Percentiles rank a stretch among this genome's conserved stretches.
phyloP scores from a whole-genome alignment of 2,797 vertebrate genomes.

The Rhinophrynus dorsalis region DNA sequence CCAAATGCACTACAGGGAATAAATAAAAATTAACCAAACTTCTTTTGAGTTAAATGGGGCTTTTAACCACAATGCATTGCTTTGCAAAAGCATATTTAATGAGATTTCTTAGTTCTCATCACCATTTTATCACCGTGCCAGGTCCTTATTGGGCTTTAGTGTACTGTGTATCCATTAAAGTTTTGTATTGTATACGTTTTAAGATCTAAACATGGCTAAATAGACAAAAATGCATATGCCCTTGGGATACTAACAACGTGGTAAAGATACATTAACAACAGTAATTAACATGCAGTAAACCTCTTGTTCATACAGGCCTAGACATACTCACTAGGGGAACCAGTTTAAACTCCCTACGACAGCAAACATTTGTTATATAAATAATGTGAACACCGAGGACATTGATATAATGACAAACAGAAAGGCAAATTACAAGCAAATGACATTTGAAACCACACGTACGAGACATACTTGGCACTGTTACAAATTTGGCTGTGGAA shows the following conservation, averaged over 20 bases:
- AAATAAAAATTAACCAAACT: no score
- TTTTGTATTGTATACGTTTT: no score
- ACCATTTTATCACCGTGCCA: no score
- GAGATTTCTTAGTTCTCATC: no score
- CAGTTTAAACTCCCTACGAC: slow-evolving; percentile 27
- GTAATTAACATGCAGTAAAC: slow-evolving; percentile 46
- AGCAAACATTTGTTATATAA: slow-evolving; percentile 42
- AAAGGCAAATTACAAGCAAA: slow-evolving; percentile 35
- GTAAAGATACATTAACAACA: slow-evolving; percentile 36
- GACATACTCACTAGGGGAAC: slow-evolving; percentile 29
- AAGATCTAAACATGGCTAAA: background rate
- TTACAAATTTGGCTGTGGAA: slow-evolving; percentile 37
- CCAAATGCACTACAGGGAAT: no score
- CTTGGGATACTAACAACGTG: slow-evolving; percentile 22
- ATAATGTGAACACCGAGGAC: slow-evolving; percentile 37
- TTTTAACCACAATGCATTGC: no score
- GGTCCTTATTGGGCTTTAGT: no score
- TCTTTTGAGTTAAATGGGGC: no score
- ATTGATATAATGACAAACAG: slow-evolving; percentile 48
- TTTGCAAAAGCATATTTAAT: no score
- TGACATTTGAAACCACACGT: slow-evolving; percentile 38
- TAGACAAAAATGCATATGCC: background rate
- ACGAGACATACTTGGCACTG: slow-evolving; percentile 34
- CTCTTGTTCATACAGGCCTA: slow-evolving; percentile 14
- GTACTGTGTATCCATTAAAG: no score